These are phyloP conservation scores for Epinephelus cyanopodus DNA, from an alignment of 2,113 vertebrate genomes.

Conservation along the genomic window DNA sequence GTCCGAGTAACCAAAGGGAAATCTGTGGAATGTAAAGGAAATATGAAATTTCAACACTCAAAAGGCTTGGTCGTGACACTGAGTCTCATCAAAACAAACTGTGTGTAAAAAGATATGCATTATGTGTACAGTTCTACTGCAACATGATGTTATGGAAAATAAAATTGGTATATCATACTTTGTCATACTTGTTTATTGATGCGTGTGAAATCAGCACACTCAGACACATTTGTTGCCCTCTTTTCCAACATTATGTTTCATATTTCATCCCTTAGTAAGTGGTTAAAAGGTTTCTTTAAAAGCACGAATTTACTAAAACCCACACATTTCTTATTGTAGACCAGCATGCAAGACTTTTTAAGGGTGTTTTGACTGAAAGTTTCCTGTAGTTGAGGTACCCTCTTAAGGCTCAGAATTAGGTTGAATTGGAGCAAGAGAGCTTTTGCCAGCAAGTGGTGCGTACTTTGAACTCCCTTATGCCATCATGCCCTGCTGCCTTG, in stretches of 20 bases:
- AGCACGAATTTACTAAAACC: neutral
- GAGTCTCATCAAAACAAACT: conserved; percentile 42
- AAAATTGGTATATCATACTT: conserved; percentile 55
- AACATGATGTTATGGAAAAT: conserved; percentile 66
- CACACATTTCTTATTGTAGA: conserved; percentile 4
- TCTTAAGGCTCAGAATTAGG: conserved; percentile 19
- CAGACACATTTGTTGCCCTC: neutral
- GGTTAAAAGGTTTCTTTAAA: conserved; percentile 35
- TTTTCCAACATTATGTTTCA: neutral
- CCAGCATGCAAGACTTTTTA: conserved; percentile 15
- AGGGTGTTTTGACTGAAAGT: conserved; percentile 13
- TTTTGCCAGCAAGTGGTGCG: conserved; percentile 28
- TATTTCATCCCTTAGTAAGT: conserved; percentile 5
- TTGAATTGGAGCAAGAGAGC: conserved; percentile 32
- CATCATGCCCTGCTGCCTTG: conserved; percentile 1
- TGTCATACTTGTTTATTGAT: conserved; percentile 21
- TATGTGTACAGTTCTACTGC: conserved; percentile 69
- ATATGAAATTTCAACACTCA: conserved; percentile 46
- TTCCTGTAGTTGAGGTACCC: conserved; percentile 15
- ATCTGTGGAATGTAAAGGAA: conserved; percentile 72
- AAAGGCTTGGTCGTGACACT: conserved; percentile 36
- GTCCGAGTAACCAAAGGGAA: conserved; percentile 66
- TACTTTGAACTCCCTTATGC: conserved; percentile 36
- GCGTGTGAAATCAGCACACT: neutral
- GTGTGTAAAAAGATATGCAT: conserved; percentile 61